Evolutionary conservation across 2,888 invertebrate species (phyloP).

Genomic region (Eulithis testata): DNA sequence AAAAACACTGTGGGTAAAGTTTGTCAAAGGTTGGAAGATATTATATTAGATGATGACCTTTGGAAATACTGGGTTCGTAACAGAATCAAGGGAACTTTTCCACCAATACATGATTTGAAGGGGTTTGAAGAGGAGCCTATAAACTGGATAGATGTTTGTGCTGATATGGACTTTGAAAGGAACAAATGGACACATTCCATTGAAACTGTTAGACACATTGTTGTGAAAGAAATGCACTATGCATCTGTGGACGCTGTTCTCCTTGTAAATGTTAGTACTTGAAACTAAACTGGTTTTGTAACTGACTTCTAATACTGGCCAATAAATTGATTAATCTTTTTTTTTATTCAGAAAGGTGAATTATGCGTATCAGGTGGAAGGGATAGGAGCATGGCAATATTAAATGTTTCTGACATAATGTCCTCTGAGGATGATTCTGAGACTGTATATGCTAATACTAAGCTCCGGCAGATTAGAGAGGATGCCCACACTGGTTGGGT

Average conservation of each 20-base stretch:
- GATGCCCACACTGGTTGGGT: conserved; percentile 87
- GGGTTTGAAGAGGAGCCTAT: conserved; percentile 68
- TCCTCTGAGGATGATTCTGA: conserved; percentile 54
- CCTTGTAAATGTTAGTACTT: conserved; percentile 80
- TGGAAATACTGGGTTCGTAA: conserved; percentile 83
- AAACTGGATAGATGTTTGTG: conserved; percentile 85
- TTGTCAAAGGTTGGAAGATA: conserved; percentile 83
- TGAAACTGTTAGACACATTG: conserved; percentile 74
- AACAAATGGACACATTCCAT: conserved; percentile 81
- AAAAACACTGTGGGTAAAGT: conserved; percentile 80
- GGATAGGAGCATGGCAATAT: conserved; percentile 83
- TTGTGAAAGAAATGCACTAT: conserved; percentile 81
- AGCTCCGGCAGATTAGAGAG: conserved; percentile 63
- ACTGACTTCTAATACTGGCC: neutral
- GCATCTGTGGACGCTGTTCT: conserved; percentile 85
- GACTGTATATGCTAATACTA: conserved; percentile 55
- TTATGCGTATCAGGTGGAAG: conserved; percentile 85
- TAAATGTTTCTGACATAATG: conserved; percentile 72
- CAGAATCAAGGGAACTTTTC: conserved; percentile 69
- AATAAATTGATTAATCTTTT: neutral
- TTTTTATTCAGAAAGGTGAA: conserved; percentile 68
- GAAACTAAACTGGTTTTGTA: neutral
- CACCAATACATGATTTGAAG: conserved; percentile 67
- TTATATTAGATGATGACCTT: conserved; percentile 81
- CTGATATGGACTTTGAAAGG: conserved; percentile 84